Evolutionary conservation across 2,113 vertebrate species (phyloP).

Genomic region (Andinoacara biseriatus): DNA sequence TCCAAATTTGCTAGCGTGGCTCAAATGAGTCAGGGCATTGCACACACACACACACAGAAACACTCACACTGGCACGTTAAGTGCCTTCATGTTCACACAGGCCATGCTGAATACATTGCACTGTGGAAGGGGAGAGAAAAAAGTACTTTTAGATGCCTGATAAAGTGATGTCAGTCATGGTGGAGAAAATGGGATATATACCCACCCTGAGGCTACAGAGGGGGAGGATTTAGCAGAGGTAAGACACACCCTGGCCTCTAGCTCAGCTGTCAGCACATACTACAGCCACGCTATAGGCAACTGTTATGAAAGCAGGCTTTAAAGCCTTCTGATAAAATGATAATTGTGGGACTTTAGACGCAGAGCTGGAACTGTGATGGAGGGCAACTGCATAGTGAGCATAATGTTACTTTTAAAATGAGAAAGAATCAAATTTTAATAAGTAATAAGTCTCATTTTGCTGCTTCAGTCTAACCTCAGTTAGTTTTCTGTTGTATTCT

Average conservation of each 20-base stretch:
- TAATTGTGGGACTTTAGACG: not conserved
- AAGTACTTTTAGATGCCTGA: constrained; percentile 17
- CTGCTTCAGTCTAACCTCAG: not conserved
- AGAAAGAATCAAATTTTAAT: not conserved
- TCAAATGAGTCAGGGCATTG: constrained; percentile 51
- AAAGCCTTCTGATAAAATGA: not conserved
- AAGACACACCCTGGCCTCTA: constrained; percentile 21
- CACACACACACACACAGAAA: constrained; percentile 17
- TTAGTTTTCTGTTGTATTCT: not conserved
- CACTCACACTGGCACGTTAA: constrained; percentile 43
- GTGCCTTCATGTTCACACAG: constrained; percentile 71
- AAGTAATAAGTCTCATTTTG: not conserved
- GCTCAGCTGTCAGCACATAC: constrained; percentile 14
- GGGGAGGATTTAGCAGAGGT: not conserved
- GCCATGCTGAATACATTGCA: constrained; percentile 9
- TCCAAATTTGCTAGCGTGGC: constrained; percentile 62
- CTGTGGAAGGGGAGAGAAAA: constrained; percentile 14
- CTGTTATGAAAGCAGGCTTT: not conserved
- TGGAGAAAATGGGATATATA: constrained; percentile 18
- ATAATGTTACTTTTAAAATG: not conserved
- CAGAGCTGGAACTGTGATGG: not conserved
- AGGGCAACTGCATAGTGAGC: not conserved
- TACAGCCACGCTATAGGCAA: not conserved
- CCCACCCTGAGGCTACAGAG: not conserved
- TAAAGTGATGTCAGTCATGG: constrained; percentile 40